Percentiles rank a stretch among this genome's conserved stretches.
These are phyloP conservation scores for Patagioenas fasciata DNA, from an alignment of 2,113 vertebrate genomes.

Conservation along the genomic window DNA sequence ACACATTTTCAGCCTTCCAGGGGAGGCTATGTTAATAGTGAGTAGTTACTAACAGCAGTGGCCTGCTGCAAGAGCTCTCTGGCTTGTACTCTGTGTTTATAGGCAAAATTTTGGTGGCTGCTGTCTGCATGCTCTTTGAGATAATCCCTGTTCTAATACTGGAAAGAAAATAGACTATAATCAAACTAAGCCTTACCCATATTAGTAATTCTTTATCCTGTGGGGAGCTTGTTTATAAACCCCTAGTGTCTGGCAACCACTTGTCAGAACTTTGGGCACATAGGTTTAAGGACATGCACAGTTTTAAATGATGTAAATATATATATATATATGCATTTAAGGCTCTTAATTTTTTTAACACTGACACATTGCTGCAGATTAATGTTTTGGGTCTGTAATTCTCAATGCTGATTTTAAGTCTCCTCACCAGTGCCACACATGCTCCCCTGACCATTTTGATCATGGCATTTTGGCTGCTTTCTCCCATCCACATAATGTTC, in stretches of 20 bases:
- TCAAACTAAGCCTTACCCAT: not conserved
- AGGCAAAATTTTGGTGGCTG: not conserved
- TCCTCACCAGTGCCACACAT: not conserved
- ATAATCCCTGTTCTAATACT: not conserved
- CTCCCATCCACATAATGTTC: not conserved
- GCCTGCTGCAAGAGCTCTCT: not conserved
- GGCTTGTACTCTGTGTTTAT: not conserved
- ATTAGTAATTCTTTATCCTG: not conserved
- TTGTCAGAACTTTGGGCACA: not conserved
- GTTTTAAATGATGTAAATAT: not conserved
- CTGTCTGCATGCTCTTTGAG: accelerated
- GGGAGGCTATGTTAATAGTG: accelerated
- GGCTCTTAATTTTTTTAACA: not conserved
- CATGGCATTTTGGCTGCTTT: not conserved
- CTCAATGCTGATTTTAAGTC: not conserved
- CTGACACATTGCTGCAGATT: not conserved
- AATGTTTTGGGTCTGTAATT: not conserved
- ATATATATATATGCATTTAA: not conserved
- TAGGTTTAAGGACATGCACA: not conserved
- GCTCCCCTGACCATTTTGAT: not conserved
- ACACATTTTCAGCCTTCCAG: not conserved
- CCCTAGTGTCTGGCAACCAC: no score
- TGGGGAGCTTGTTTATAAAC: not conserved
- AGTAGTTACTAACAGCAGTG: not conserved
- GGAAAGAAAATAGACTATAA: not conserved